Percentiles rank a stretch among this genome's conserved stretches.
Conservation (phyloP, 2,888 invertebrate genomes). For the Eudasyphora cyanicolor region DNA sequence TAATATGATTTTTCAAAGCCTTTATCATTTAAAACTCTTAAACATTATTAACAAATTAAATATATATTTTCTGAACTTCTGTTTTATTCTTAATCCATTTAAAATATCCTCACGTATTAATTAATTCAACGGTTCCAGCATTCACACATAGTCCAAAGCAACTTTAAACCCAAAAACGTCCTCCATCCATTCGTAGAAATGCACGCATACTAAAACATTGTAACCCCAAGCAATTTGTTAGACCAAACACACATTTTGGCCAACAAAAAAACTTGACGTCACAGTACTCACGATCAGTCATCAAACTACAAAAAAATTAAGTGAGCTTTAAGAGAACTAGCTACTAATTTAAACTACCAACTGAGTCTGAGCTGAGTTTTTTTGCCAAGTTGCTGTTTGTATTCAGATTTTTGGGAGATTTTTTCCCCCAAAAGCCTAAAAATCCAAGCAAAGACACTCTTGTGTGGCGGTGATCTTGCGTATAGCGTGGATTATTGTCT, state of each 20-base stretch:
- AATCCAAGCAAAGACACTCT: constrained; percentile 43
- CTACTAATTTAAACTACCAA: not conserved
- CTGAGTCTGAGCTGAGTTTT: constrained; percentile 15
- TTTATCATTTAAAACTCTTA: too few species aligned
- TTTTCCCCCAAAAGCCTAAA: constrained; percentile 54
- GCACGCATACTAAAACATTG: not conserved
- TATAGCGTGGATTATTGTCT: constrained; percentile 10
- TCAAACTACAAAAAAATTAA: not conserved
- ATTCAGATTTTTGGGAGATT: constrained; percentile 52
- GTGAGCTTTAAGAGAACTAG: constrained; percentile 37
- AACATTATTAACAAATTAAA: too few species aligned
- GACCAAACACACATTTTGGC: constrained; percentile 13
- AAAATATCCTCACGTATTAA: too few species aligned
- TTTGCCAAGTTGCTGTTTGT: constrained; percentile 17
- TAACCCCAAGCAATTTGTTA: too few species aligned
- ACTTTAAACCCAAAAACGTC: constrained; percentile 42
- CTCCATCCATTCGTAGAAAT: constrained; percentile 70
- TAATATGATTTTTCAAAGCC: too few species aligned
- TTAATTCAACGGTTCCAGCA: not conserved
- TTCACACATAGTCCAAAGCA: not conserved
- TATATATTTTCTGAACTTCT: too few species aligned
- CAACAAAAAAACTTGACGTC: constrained; percentile 39
- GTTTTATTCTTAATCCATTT: too few species aligned
- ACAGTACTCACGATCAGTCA: constrained; percentile 14
- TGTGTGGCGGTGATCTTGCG: constrained; percentile 30